These are phyloP conservation scores for Gymnoscelis rufifasciata DNA, from an alignment of 2,888 invertebrate species.

Conservation along the genomic window DNA sequence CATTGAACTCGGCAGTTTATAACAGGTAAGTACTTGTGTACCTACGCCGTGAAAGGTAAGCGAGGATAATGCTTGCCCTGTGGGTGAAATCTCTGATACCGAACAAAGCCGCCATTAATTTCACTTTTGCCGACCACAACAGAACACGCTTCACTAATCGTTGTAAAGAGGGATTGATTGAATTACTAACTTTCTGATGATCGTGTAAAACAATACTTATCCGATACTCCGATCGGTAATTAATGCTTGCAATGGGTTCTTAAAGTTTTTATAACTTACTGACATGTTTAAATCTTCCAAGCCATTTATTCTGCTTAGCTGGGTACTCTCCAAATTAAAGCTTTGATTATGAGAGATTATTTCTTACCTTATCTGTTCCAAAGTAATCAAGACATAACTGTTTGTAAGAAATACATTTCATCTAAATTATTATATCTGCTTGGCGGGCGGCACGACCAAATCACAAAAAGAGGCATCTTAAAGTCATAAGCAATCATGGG, in stretches of 20 bases:
- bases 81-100: slow-evolving; percentile 40
- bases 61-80: slow-evolving; percentile 35
- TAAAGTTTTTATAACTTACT: neutral
- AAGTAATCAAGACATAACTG: slow-evolving; percentile 7
- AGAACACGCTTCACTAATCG: slow-evolving; percentile 58
- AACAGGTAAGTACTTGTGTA: slow-evolving; percentile 11
- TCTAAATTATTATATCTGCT: slow-evolving; percentile 27
- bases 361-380: too few species aligned
- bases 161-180: slow-evolving; percentile 52
- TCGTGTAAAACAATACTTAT: slow-evolving; percentile 40
- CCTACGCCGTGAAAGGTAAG: slow-evolving; percentile 38
- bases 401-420: slow-evolving; percentile 20
- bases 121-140: slow-evolving; percentile 60
- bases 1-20: neutral
- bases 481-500: slow-evolving; percentile 34
- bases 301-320: neutral
- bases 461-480: slow-evolving; percentile 31
- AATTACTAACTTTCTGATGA: slow-evolving; percentile 57
- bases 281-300: neutral
- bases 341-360: slow-evolving; percentile 1
- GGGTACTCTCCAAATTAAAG: neutral
- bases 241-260: slow-evolving; percentile 27
- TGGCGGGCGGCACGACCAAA: slow-evolving; percentile 26
- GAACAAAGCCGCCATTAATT: slow-evolving; percentile 47
- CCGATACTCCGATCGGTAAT: slow-evolving; percentile 24